Conservation (phyloP, 2,113 vertebrate species). For the Struthidea cinerea region DNA sequence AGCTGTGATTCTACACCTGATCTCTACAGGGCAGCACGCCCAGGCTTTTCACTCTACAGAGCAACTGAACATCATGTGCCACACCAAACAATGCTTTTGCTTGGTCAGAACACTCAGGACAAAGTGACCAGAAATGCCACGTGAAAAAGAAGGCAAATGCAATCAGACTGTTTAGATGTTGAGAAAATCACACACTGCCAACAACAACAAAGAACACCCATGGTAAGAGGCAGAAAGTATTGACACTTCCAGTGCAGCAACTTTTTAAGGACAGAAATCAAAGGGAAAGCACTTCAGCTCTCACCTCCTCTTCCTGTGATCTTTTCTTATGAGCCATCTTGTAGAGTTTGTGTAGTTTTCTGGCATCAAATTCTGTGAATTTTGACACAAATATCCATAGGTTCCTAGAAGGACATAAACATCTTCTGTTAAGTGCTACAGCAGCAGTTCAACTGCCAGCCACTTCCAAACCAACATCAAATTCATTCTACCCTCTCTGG, state of each 20-base stretch:
- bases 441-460: neutral
- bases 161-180: neutral
- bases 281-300: neutral
- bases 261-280: neutral
- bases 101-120: neutral
- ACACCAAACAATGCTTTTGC: neutral
- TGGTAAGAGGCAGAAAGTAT: neutral
- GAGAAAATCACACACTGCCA: neutral
- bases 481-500: neutral
- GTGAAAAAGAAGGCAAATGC: neutral
- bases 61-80: neutral
- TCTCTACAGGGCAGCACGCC: neutral
- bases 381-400: slow-evolving; percentile 99
- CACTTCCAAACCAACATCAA: neutral
- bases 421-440: neutral
- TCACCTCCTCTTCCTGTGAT: slow-evolving; percentile 92
- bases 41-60: neutral
- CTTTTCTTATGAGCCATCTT: slow-evolving; percentile 99
- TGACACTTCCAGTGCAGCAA: neutral
- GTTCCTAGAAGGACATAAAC: slow-evolving; percentile 76
- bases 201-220: neutral
- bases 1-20: neutral
- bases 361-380: slow-evolving; percentile 97
- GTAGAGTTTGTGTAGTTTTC: slow-evolving; percentile 95
- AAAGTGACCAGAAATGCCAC: neutral